Base-by-base conservation (phyloP, 1,140 invertebrate species). In the Trichonephila clavipes region DNA sequence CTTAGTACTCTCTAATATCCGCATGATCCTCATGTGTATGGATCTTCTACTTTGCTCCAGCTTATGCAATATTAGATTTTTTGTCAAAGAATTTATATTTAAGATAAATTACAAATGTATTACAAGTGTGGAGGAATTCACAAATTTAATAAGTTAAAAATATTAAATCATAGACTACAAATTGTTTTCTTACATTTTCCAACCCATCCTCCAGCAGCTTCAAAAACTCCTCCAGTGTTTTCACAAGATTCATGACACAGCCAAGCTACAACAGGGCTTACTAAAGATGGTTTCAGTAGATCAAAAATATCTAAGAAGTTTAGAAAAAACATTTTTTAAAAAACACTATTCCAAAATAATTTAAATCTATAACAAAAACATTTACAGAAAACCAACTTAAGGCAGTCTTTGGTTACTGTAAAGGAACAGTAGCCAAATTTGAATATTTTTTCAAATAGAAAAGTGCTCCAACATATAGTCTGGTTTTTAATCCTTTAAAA, bases 121-220 rank as follows among this genome's bases (percentile, higher is more conserved):
- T 51, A 10, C 51, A 51, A 51, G 34, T 44, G 14, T 40, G 12
- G 5, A 83, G 1, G 19, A 21, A 83, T 0, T n/a, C 24, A 6
- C 19, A 18, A 83, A 51, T 21, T 58, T 21, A 40, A 34, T 6
- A 85, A 24, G 6, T 24, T 59, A 21, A 58, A 85, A 24, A 16
- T 24, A 61, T 24, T 21, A 4, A 85, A 85, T 85, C 12, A 66
- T 66, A 66, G 21, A 10, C 28, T 24, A 4, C n/a, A 24, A 12
- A 69, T 69, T 14, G 8, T 64, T 44, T 61, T 95, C 95, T 96
- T 96, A 97, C 98, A 97, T 96, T 98, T 99, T 94, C 97, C 97
- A 83, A 98, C 98, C 97, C 98, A 99, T 59, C 99, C 99, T 94
- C 98, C 97, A 87, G 98, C 99, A 40, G 98, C 97, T 96, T 99